A percentile compares a stretch with the other conserved stretches of the same genome.
Conservation (phyloP, 2,888 invertebrate species). For the Koerneria pararmatus region DNA sequence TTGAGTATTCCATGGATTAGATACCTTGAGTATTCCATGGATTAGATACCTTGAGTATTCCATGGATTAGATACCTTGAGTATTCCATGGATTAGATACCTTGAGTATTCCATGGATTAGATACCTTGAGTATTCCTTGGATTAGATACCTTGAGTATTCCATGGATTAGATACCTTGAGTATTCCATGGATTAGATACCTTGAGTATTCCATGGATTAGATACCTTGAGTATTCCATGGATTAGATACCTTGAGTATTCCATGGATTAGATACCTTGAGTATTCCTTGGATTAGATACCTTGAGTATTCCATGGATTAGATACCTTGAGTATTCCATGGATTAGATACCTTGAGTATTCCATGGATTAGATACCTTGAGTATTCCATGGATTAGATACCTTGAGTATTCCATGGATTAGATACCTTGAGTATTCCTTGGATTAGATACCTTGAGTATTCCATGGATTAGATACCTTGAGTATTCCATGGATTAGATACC, state of each 20-base stretch:
- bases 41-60: conserved; percentile 70
- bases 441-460: conserved; percentile 70
- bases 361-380: conserved; percentile 71
- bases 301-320: conserved; percentile 85
- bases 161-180: conserved; percentile 71
- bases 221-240: not conserved
- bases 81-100: conserved; percentile 38
- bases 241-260: conserved; percentile 70
- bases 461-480: conserved; percentile 71
- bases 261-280: conserved; percentile 71
- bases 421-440: not conserved
- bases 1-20: conserved; percentile 85
- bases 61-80: conserved; percentile 71
- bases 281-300: conserved; percentile 38
- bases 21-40: not conserved
- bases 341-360: conserved; percentile 70
- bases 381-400: conserved; percentile 38
- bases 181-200: conserved; percentile 38
- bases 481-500: conserved; percentile 38
- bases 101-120: conserved; percentile 85
- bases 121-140: not conserved
- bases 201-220: conserved; percentile 85
- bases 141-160: conserved; percentile 70
- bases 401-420: conserved; percentile 85
- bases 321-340: not conserved